phyloP scores from a whole-genome alignment of 2,113 vertebrate genomes.

The Malurus alboscapulatus region DNA sequence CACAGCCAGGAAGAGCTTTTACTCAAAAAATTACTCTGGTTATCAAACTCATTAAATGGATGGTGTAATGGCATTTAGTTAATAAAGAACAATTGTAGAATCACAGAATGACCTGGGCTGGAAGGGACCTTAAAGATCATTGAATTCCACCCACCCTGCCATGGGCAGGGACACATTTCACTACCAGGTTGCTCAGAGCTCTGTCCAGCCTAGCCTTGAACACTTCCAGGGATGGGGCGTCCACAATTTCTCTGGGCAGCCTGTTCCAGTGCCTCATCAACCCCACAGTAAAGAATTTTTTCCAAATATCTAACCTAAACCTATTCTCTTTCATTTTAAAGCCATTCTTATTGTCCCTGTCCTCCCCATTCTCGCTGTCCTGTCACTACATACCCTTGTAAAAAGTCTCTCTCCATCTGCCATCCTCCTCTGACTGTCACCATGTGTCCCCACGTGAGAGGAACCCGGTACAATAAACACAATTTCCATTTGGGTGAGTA shows the following conservation, averaged over 20 bases:
- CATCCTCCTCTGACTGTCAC: not conserved
- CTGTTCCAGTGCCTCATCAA: not conserved
- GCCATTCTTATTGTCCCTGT: not conserved
- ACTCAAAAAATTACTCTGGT: fast-evolving
- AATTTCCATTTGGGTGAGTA: not conserved
- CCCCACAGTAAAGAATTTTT: not conserved
- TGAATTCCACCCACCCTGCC: fast-evolving
- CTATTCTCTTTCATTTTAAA: not conserved
- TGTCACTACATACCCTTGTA: not conserved
- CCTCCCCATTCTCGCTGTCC: too few species aligned
- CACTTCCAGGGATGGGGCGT: not conserved
- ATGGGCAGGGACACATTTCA: not conserved
- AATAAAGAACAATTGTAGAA: not conserved
- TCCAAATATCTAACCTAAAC: not conserved
- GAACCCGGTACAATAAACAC: not conserved
- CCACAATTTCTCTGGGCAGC: not conserved
- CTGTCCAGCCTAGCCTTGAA: not conserved
- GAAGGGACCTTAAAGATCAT: not conserved
- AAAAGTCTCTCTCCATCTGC: not conserved
- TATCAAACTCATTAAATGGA: not conserved
- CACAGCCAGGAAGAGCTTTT: fast-evolving
- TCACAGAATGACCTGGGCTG: not conserved
- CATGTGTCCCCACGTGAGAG: fast-evolving
- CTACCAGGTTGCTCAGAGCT: not conserved
- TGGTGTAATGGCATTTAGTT: not conserved